A percentile compares a stretch with the other conserved stretches of the same genome.
These are phyloP conservation scores for Myathropa florea DNA, from an alignment of 2,888 invertebrate species.

Conservation along the genomic window DNA sequence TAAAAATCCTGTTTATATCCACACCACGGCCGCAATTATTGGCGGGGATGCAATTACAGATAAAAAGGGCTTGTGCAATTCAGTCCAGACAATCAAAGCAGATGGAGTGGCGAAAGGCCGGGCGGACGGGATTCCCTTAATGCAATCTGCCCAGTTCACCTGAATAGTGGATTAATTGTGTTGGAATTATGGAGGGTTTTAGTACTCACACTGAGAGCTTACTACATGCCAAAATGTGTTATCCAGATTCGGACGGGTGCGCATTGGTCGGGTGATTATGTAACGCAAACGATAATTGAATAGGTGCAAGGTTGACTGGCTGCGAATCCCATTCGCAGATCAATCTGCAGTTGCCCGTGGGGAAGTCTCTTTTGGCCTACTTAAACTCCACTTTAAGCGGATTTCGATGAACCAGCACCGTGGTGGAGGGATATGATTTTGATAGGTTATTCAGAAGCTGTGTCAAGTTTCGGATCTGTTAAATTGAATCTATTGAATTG, in stretches of 20 bases:
- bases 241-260: background rate
- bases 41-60: conserved; percentile 15
- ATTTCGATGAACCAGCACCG: too few relatives aligned
- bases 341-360: background rate
- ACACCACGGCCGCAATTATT: conserved; percentile 1
- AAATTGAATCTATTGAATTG: too few relatives aligned
- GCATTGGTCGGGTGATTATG: background rate
- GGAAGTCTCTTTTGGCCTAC: too few relatives aligned
- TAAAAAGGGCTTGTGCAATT: conserved; percentile 21
- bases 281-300: background rate
- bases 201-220: background rate
- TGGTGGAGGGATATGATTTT: too few relatives aligned
- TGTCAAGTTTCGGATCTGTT: too few relatives aligned
- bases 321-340: background rate
- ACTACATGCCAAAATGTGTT: background rate
- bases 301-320: background rate
- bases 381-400: too few relatives aligned
- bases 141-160: background rate
- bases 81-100: conserved; percentile 22
- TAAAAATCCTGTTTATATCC: background rate
- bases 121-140: conserved; percentile 1
- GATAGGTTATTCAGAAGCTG: too few relatives aligned
- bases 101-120: background rate
- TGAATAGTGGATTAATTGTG: conserved; percentile 25
- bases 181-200: conserved; percentile 3